Conservation (phyloP, 1,140 invertebrate species). For the Platorchestia sp. region DNA sequence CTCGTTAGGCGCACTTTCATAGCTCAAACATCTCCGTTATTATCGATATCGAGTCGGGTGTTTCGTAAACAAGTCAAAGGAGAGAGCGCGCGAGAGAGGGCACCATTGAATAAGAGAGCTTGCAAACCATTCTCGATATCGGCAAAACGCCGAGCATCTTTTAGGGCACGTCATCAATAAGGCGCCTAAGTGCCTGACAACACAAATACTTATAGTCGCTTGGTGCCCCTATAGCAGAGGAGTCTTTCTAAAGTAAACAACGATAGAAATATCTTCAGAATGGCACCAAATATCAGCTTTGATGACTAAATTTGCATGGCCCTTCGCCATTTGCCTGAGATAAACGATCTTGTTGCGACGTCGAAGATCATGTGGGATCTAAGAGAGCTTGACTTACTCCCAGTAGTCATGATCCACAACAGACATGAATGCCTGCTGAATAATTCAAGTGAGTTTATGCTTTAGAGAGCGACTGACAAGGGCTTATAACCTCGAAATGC, state of each 20-base stretch:
- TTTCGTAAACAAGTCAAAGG: conserved; percentile 47
- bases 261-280: conserved; percentile 44
- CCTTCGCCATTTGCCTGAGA: not conserved
- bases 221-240: not conserved
- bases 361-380: conserved; percentile 3
- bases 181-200: conserved; percentile 46
- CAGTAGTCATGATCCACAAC: not conserved
- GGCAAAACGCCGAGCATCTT: conserved; percentile 49
- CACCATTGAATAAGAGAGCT: conserved; percentile 46
- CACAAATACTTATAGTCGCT: conserved; percentile 39
- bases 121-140: conserved; percentile 51
- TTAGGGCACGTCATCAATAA: conserved; percentile 37
- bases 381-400: not conserved
- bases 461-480: not conserved
- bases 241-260: not conserved
- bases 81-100: not conserved
- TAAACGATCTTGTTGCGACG: not conserved
- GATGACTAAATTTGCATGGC: conserved; percentile 21
- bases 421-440: not conserved
- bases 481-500: not conserved
- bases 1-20: conserved; percentile 52
- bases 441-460: not conserved
- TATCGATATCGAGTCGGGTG: conserved; percentile 44
- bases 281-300: not conserved
- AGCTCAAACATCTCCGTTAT: conserved; percentile 43